phyloP scores from a whole-genome alignment of 2,797 vertebrate genomes.

The Danio jaintianensis region DNA sequence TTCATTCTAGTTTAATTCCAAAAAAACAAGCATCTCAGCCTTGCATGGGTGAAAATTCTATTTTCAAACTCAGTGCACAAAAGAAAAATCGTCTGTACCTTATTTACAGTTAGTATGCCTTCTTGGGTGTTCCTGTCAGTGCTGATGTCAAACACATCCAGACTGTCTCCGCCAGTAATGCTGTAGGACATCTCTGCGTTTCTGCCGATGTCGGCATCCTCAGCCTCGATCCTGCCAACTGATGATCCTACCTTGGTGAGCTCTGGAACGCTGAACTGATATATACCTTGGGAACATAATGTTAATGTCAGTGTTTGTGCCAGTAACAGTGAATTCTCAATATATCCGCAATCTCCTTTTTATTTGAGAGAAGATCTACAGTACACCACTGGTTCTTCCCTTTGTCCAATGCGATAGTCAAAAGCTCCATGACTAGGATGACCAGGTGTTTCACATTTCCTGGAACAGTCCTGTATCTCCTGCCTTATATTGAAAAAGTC shows the following conservation, averaged over 20 bases:
- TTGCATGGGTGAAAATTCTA: neutral
- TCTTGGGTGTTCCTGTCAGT: slow-evolving; percentile 91
- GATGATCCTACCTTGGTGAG: slow-evolving; percentile 77
- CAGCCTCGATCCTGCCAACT: slow-evolving; percentile 86
- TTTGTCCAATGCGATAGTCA: no score
- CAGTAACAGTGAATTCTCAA: neutral
- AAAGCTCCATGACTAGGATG: no score
- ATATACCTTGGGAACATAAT: slow-evolving; percentile 79
- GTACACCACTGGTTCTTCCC: neutral
- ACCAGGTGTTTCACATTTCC: no score
- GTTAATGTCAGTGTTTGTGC: neutral
- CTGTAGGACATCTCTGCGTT: slow-evolving; percentile 91
- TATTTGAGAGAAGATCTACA: neutral
- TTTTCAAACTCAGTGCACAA: neutral
- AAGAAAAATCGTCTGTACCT: slow-evolving; percentile 77
- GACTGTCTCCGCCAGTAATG: slow-evolving; percentile 88
- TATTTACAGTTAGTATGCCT: slow-evolving; percentile 88
- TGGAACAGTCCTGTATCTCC: no score
- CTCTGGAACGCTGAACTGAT: slow-evolving; percentile 88
- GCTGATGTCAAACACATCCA: slow-evolving; percentile 87
- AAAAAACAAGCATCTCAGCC: slow-evolving; percentile 1
- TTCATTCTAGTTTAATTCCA: neutral
- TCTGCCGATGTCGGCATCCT: slow-evolving; percentile 85
- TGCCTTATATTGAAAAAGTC: no score
- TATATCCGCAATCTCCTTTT: neutral